phyloP scores from a whole-genome alignment of 2,888 invertebrate genomes.

The Nomada goodeniana region DNA sequence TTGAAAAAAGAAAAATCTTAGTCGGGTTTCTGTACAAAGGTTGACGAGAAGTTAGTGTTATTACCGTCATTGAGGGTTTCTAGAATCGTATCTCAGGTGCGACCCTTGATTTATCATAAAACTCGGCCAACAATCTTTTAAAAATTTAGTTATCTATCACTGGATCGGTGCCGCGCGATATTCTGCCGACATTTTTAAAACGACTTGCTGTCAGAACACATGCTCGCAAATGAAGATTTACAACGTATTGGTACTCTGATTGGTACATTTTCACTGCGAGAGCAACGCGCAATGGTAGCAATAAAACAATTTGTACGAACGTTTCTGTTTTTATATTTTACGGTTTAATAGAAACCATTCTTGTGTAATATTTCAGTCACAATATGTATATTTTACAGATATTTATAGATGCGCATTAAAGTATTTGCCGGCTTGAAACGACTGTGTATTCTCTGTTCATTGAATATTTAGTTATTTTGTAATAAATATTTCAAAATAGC shows the following conservation, averaged over 20 bases:
- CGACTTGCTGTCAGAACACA: not conserved
- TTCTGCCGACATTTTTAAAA: slow-evolving; percentile 9
- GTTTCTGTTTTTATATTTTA: not conserved
- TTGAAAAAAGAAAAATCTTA: slow-evolving; percentile 44
- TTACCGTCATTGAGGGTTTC: slow-evolving; percentile 76
- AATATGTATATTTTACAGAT: no score
- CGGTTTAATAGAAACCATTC: no score
- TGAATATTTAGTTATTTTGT: no score
- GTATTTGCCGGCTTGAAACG: no score
- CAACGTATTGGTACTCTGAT: not conserved
- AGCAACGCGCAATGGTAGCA: not conserved
- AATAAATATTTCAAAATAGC: no score
- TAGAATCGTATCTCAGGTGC: slow-evolving; percentile 70
- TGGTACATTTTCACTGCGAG: not conserved
- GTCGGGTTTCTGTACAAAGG: slow-evolving; percentile 59
- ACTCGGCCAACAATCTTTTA: slow-evolving; percentile 58
- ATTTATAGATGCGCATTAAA: no score
- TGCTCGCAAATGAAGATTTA: slow-evolving; percentile 16
- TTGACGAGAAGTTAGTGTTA: slow-evolving; percentile 81
- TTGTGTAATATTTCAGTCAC: no score
- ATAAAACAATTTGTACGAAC: not conserved
- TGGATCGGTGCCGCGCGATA: slow-evolving; percentile 21
- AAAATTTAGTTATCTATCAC: slow-evolving; percentile 63
- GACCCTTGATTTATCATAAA: slow-evolving; percentile 73
- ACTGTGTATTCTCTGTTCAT: no score